These are phyloP conservation scores for Schizotus pectinicornis DNA, from an alignment of 2,888 invertebrate genomes.

Conservation along the genomic window DNA sequence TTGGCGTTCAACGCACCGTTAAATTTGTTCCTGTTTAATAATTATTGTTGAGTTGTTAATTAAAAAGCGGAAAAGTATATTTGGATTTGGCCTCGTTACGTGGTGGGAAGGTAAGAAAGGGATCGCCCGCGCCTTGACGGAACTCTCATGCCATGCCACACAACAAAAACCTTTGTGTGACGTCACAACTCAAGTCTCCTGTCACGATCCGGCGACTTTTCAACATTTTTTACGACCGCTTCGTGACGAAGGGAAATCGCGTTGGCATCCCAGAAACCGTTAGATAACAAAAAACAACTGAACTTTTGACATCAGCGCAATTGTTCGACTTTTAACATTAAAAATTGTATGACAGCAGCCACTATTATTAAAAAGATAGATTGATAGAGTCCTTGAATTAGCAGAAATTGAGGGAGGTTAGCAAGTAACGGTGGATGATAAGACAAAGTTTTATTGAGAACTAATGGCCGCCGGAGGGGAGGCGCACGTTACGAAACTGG, in stretches of 20 bases:
- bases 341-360: not conserved
- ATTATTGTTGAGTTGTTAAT: too few relatives aligned
- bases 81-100: too few relatives aligned
- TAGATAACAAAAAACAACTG: constrained; percentile 1
- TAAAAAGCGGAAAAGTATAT: too few relatives aligned
- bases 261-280: not conserved
- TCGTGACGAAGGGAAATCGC: constrained; percentile 1
- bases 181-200: too few relatives aligned
- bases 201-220: not conserved
- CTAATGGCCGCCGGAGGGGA: constrained; percentile 14
- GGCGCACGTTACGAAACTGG: constrained; percentile 7
- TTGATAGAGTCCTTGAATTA: too few relatives aligned
- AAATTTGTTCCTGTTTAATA: too few relatives aligned
- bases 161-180: too few relatives aligned
- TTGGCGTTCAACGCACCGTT: too few relatives aligned
- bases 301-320: constrained; percentile 10
- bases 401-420: not conserved
- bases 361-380: too few relatives aligned
- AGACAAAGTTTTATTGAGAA: not conserved
- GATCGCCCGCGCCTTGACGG: too few relatives aligned
- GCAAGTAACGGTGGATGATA: not conserved
- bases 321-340: not conserved
- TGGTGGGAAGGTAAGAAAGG: too few relatives aligned
- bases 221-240: not conserved
- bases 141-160: too few relatives aligned